Conservation (phyloP, 2,888 invertebrate genomes). For the Itoplectis maculator region DNA sequence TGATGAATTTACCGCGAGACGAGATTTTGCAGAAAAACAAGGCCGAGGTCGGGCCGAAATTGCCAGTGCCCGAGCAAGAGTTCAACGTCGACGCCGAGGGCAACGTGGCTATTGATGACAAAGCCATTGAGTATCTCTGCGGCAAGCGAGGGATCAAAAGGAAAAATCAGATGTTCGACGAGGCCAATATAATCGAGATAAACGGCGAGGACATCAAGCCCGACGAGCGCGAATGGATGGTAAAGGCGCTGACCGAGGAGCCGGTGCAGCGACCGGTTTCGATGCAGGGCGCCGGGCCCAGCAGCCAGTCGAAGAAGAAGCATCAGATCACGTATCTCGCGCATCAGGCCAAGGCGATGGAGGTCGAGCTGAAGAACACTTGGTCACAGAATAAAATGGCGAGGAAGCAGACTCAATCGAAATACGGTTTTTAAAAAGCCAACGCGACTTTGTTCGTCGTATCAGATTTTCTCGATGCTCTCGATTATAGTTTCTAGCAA, state of each 20-base stretch:
- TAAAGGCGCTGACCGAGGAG: conserved; percentile 92
- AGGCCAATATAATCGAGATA: conserved; percentile 91
- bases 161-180: conserved; percentile 85
- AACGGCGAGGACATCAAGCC: conserved; percentile 92
- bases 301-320: conserved; percentile 91
- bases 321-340: conserved; percentile 99
- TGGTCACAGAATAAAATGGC: conserved; percentile 96
- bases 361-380: conserved; percentile 96
- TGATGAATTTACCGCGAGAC: conserved; percentile 86
- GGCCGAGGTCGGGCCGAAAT: conserved; percentile 82
- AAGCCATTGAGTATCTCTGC: conserved; percentile 82
- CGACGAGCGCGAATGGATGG: conserved; percentile 92
- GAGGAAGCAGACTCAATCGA: conserved; percentile 95
- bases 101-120: conserved; percentile 82
- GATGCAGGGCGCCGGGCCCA: conserved; percentile 85
- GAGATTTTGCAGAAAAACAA: conserved; percentile 84
- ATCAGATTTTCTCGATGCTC: neutral
- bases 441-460: neutral
- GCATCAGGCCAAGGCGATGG: conserved; percentile 97
- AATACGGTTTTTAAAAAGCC: conserved; percentile 94
- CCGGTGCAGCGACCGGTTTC: conserved; percentile 86
- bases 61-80: conserved; percentile 83
- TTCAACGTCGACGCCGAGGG: conserved; percentile 82
- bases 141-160: conserved; percentile 84
- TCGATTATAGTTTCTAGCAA: neutral